phyloP scores from a whole-genome alignment of 2,888 invertebrate genomes.

The Xylophagus ater region DNA sequence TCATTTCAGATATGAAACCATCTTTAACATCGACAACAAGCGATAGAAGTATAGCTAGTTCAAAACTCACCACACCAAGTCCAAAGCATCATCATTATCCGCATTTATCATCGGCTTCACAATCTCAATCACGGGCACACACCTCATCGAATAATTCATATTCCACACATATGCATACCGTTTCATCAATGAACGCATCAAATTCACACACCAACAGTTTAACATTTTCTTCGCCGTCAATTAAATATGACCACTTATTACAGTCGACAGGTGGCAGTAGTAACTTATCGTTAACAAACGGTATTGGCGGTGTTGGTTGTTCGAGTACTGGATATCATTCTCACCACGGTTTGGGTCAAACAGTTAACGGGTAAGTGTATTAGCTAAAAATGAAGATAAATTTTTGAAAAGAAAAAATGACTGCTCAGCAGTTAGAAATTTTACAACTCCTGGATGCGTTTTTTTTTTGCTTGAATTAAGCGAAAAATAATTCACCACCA shows the following conservation, averaged over 20 bases:
- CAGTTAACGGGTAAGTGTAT: too few species aligned
- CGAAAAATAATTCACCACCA: too few species aligned
- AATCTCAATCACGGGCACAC: slow-evolving; percentile 18
- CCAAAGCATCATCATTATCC: slow-evolving; percentile 21
- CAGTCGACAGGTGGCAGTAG: slow-evolving; percentile 19
- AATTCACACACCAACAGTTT: slow-evolving; percentile 16
- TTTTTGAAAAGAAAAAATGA: too few species aligned
- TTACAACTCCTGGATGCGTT: too few species aligned
- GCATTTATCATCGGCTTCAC: slow-evolving; percentile 21
- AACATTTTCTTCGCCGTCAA: slow-evolving; percentile 25
- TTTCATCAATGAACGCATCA: slow-evolving; percentile 24
- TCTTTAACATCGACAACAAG: slow-evolving; percentile 19
- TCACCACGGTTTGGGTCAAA: slow-evolving; percentile 17
- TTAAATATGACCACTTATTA: slow-evolving; percentile 29
- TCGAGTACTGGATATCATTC: slow-evolving; percentile 11
- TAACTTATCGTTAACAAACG: slow-evolving; percentile 14
- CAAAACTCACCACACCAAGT: slow-evolving; percentile 20
- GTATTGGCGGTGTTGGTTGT: slow-evolving; percentile 6
- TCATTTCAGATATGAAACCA: slow-evolving; percentile 31
- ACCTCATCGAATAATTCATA: slow-evolving; percentile 13
- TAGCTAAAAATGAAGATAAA: too few species aligned
- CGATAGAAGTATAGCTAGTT: slow-evolving; percentile 17
- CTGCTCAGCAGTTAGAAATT: too few species aligned
- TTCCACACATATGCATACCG: slow-evolving; percentile 19
- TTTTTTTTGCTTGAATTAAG: too few species aligned